Conservation (phyloP, 2,888 invertebrate genomes). For the Cyaniris semiargus region DNA sequence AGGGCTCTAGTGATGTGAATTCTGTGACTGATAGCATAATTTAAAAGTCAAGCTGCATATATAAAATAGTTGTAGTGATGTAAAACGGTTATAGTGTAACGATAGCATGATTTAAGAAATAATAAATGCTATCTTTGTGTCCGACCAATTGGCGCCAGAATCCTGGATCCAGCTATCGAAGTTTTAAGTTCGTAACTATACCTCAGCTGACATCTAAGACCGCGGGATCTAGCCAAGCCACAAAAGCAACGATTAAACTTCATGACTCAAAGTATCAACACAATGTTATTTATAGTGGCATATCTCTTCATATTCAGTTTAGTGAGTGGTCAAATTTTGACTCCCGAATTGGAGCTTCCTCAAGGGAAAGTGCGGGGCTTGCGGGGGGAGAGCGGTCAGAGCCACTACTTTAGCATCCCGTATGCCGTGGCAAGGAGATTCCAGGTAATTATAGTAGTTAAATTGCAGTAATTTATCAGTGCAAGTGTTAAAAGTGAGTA, state of each 20-base stretch:
- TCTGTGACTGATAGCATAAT: neutral
- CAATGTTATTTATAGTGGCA: slow-evolving; percentile 23
- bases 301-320: neutral
- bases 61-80: neutral
- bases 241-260: too few relatives aligned
- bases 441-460: slow-evolving; percentile 50
- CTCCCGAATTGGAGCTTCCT: slow-evolving; percentile 54
- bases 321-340: slow-evolving; percentile 45
- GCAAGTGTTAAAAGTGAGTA: too few relatives aligned
- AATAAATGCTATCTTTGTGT: too few relatives aligned
- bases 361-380: slow-evolving; percentile 63
- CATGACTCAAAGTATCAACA: too few relatives aligned
- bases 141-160: too few relatives aligned
- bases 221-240: too few relatives aligned
- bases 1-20: neutral
- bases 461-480: neutral
- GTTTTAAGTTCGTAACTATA: too few relatives aligned
- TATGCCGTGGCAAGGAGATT: slow-evolving; percentile 63
- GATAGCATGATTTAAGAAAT: too few relatives aligned
- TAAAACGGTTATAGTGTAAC: too few relatives aligned
- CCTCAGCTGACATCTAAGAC: too few relatives aligned
- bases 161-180: too few relatives aligned
- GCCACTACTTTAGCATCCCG: slow-evolving; percentile 67
- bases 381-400: slow-evolving; percentile 61
- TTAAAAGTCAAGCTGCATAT: neutral